Conservation (phyloP, 2,797 vertebrate species). For the Muraenolepis orangiensis region DNA sequence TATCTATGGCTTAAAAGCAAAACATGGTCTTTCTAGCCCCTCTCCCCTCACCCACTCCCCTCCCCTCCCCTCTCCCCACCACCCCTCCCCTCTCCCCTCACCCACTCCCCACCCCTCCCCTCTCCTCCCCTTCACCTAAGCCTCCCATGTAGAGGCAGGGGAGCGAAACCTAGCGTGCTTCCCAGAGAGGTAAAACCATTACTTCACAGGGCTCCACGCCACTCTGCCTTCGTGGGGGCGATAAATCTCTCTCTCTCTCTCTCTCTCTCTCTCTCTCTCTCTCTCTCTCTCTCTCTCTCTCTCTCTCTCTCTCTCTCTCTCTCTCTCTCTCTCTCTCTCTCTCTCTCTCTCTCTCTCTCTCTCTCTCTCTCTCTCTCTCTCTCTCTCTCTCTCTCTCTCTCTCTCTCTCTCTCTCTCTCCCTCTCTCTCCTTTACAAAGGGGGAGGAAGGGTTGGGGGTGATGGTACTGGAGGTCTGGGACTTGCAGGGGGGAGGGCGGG, state of each 20-base stretch:
- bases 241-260: conserved; percentile 72
- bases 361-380: conserved; percentile 42
- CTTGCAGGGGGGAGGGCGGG: neutral
- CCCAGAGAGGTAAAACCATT: conserved; percentile 71
- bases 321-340: conserved; percentile 42
- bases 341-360: neutral
- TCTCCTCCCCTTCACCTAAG: conserved; percentile 19
- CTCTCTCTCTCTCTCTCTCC: neutral
- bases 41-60: too few relatives aligned
- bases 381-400: conserved; percentile 42
- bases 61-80: conserved; percentile 16
- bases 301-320: conserved; percentile 42
- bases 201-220: conserved; percentile 57
- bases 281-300: conserved; percentile 29
- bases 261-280: conserved; percentile 32
- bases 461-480: neutral
- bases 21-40: conserved; percentile 14
- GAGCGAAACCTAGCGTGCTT: conserved; percentile 33
- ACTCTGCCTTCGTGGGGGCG: conserved; percentile 61
- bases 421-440: too few relatives aligned
- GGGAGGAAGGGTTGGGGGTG: neutral
- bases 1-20: conserved; percentile 8
- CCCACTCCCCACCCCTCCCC: conserved; percentile 28
- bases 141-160: conserved; percentile 42
- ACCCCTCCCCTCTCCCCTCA: conserved; percentile 23